Evolutionary conservation across 2,113 vertebrate genomes (phyloP).

Genomic region (Oreochromis niloticus): DNA sequence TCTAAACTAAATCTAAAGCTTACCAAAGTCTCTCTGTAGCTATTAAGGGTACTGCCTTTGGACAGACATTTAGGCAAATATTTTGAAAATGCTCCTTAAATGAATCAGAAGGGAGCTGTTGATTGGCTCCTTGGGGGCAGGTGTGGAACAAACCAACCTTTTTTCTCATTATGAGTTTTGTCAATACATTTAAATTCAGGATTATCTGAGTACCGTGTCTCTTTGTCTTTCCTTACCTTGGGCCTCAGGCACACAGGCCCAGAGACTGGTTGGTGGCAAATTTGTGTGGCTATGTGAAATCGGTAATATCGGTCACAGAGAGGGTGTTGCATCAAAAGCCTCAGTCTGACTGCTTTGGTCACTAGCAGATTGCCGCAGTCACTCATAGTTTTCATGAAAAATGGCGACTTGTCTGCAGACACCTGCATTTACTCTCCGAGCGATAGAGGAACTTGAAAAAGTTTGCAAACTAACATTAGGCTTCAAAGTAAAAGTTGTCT

Average conservation of each 20-base stretch:
- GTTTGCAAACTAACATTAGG: not conserved
- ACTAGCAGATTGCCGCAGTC: not conserved
- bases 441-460: not conserved
- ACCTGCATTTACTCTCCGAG: rapidly evolving
- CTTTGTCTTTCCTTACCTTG: rapidly evolving
- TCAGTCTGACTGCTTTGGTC: not conserved
- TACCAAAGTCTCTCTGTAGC: not conserved
- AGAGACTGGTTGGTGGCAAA: rapidly evolving
- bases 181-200: not conserved
- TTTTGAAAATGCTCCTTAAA: not conserved
- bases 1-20: not conserved
- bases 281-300: not conserved
- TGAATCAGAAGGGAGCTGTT: not conserved
- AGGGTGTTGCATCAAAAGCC: not conserved
- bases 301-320: rapidly evolving
- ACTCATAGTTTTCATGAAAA: not conserved
- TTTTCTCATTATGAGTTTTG: not conserved
- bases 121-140: not conserved
- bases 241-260: not conserved
- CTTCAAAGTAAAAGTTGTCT: not conserved
- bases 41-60: not conserved
- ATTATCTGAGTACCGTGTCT: not conserved
- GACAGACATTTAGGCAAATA: not conserved
- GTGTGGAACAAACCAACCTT: not conserved
- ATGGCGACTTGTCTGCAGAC: not conserved